Base-by-base conservation (phyloP, 2,113 vertebrate species). In the Anolis sagrei region DNA sequence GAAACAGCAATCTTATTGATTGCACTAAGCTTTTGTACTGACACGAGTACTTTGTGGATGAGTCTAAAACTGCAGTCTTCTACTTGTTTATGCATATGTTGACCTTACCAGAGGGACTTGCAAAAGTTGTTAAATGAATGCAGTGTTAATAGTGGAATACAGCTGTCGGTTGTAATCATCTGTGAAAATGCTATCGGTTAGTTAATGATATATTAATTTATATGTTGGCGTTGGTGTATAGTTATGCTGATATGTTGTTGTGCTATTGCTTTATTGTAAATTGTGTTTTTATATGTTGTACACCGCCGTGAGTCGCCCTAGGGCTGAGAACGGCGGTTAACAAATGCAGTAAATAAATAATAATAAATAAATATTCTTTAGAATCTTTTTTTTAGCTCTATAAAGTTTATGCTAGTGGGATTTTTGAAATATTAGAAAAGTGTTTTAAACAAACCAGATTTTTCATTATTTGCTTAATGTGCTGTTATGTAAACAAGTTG, bases 361-460 rank as follows among this genome's bases (percentile, higher is more conserved):
- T n/a, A n/a, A n/a, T n/a, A n/a, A n/a, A n/a, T n/a, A n/a, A n/a
- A n/a, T n/a, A n/a, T n/a, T n/a, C n/a, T n/a, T n/a, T n/a, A n/a
- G n/a, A n/a, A n/a, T n/a, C n/a, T n/a, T n/a, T n/a, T n/a, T n/a
- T 86, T 64, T 66, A 79, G 84, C 66, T 34, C 44, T 77, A 21
- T 44, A 91, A 66, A 86, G 79, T 81, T 85, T 87, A 86, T 4
- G 0, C 73, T 85, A 18, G 14, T 58, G 54, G 87, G 79, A 88
- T 81, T 89, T 94, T 54, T 58, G n/a, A 58, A 93, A 94, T 94
- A 84, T 86, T 74, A 36, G 36, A 68, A 92, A 68, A 88, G 44
- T 74, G 66, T 91, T 93, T 90, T 92, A 89, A 89, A 81, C 87
- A 85, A 81, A 93, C 62, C 86, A 68, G 74, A 87, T 92, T 92